Percentiles rank a stretch among this genome's conserved stretches.
phyloP scores from a whole-genome alignment of 2,113 vertebrate genomes.

The Neodon shergylaensis region DNA sequence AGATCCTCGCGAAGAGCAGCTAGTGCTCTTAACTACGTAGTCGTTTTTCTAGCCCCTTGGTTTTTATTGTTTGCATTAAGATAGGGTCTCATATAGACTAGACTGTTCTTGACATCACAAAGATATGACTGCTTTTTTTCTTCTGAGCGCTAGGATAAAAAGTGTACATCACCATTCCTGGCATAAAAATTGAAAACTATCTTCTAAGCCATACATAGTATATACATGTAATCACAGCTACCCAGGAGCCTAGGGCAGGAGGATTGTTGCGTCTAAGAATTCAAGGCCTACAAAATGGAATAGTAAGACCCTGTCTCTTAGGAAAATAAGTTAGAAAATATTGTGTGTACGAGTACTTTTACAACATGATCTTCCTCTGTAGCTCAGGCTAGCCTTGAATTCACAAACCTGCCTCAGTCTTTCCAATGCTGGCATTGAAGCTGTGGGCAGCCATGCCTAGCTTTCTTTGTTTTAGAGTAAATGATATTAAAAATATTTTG shows the following conservation, averaged over 20 bases:
- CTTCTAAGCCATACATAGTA: neutral
- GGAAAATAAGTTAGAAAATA: neutral
- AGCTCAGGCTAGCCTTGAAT: neutral
- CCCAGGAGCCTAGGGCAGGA: neutral
- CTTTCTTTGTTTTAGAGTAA: conserved; percentile 65
- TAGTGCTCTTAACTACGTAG: neutral
- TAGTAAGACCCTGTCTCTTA: neutral
- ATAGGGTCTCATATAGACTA: neutral
- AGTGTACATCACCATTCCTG: neutral
- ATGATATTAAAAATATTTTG: conserved; percentile 32
- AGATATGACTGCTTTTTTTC: neutral
- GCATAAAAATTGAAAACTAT: conserved; percentile 9
- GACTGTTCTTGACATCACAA: neutral
- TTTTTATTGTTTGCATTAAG: neutral
- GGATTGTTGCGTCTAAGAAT: neutral
- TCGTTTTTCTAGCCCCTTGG: neutral
- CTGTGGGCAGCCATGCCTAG: neutral
- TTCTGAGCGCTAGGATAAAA: neutral
- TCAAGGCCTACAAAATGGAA: neutral
- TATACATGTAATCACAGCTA: neutral
- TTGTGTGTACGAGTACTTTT: neutral
- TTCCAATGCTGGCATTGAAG: neutral
- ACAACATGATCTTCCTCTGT: neutral
- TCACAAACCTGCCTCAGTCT: neutral
- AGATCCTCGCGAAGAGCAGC: neutral